Evolutionary conservation across 1,140 invertebrate genomes (phyloP), one percentile per base, ranked within the genome.

Genomic region (Apis florea): DNA sequence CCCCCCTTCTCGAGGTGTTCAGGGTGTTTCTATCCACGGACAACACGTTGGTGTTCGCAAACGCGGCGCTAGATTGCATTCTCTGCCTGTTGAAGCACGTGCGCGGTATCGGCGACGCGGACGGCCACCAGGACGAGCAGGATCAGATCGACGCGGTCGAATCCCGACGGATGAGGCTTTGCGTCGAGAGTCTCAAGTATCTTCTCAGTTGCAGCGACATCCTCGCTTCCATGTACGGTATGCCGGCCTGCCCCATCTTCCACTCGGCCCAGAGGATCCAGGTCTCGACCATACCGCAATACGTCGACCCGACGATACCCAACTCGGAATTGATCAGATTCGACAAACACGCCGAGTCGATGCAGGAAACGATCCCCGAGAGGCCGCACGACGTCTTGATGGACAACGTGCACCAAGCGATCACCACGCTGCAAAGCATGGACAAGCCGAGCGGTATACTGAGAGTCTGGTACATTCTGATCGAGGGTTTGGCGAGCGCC

Each of bases 211-310:
- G 97, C 90, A 97, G 96, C 83, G 95, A 96, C 79, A 98, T 98
- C 81, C 93, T 99, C 51, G 96, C 96, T 2, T 97, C 97, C 86
- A 98, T 99, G 97, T 98, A 97, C 92, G 96, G 96, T 89, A 98
- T 99, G 98, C 98, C 98, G 24, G 97, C 97, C 83, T 98, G 97
- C 92, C 98, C 98, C 1, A 96, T 97, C 68, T 98, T 99, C 90
- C 97, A 98, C 91, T 96, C 98, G 17, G 97, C 97, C 1, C 96
- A 98, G 88, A 96, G 97, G 90, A 97, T 98, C 81, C 97, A 97
- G 90, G 95, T 97, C 1, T 96, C 97, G 67, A 96, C 95, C 26
- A 95, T 96, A 6, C 95, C 97, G 17, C 96, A 97, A 82, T 95
- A 97, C 79, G 97, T 98, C 0, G 97, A 98, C 93, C 95, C 97